Conservation (phyloP, 2,113 vertebrate species). For the Neogobius melanostomus region DNA sequence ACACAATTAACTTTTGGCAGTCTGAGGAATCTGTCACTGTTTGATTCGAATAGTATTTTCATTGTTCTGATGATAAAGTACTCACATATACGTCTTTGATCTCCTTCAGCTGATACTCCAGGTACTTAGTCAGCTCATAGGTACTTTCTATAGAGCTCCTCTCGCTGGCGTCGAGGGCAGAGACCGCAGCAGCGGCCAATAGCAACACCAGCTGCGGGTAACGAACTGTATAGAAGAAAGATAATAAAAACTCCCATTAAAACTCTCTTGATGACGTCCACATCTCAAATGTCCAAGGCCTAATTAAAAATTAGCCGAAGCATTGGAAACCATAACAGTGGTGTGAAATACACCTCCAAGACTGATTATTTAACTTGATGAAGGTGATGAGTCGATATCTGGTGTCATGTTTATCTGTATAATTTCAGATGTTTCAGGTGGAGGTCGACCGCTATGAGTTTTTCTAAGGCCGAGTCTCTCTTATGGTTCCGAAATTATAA, state of each 20-base stretch:
- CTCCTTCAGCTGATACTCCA: conserved; percentile 95
- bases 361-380: conserved; percentile 48
- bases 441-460: no score
- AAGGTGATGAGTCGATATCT: conserved; percentile 41
- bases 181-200: conserved; percentile 80
- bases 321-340: conserved; percentile 52
- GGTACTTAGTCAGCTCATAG: conserved; percentile 95
- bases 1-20: conserved; percentile 13
- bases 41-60: not conserved
- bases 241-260: conserved; percentile 17
- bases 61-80: not conserved
- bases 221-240: conserved; percentile 50
- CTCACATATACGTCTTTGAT: conserved; percentile 89
- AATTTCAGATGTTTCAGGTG: conserved; percentile 61
- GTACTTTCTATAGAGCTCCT: conserved; percentile 93
- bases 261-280: conserved; percentile 25
- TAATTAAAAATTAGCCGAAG: conserved; percentile 30
- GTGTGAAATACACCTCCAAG: conserved; percentile 23
- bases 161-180: conserved; percentile 80
- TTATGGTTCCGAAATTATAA: no score
- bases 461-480: no score
- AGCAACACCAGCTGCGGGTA: conserved; percentile 78
- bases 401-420: conserved; percentile 56
- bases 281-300: conserved; percentile 28
- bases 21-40: not conserved